Conservation (phyloP, 2,888 invertebrate genomes). For the Xestia rhomboidea region DNA sequence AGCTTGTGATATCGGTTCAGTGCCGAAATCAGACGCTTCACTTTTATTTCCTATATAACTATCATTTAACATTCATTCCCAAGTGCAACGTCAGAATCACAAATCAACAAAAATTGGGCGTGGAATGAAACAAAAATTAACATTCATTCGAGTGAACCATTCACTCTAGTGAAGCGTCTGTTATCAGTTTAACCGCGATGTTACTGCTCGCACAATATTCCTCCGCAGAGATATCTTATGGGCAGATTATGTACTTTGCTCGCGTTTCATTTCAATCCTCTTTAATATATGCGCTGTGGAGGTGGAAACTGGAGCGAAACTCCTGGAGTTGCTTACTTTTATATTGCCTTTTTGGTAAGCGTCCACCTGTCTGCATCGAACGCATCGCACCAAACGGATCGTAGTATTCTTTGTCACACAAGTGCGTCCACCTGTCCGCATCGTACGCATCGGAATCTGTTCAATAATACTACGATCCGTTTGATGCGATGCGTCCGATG, state of each 20-base stretch:
- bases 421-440: too few species aligned
- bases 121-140: not conserved
- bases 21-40: not conserved
- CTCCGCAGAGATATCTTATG: not conserved
- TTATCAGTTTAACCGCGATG: not conserved
- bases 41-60: not conserved
- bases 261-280: slow-evolving; percentile 31
- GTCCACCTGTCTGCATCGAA: too few species aligned
- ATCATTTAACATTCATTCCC: not conserved
- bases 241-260: slow-evolving; percentile 35
- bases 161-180: not conserved
- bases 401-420: too few species aligned
- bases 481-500: too few species aligned
- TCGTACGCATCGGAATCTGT: too few species aligned
- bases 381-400: too few species aligned
- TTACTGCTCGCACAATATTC: slow-evolving; percentile 7
- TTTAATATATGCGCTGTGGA: slow-evolving; percentile 20
- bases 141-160: not conserved
- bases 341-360: too few species aligned
- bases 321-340: not conserved
- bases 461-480: too few species aligned
- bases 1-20: not conserved
- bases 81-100: not conserved
- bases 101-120: not conserved
- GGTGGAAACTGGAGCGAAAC: not conserved